Conservation (phyloP, 2,797 vertebrate species). For the Pagetopsis macropterus region DNA sequence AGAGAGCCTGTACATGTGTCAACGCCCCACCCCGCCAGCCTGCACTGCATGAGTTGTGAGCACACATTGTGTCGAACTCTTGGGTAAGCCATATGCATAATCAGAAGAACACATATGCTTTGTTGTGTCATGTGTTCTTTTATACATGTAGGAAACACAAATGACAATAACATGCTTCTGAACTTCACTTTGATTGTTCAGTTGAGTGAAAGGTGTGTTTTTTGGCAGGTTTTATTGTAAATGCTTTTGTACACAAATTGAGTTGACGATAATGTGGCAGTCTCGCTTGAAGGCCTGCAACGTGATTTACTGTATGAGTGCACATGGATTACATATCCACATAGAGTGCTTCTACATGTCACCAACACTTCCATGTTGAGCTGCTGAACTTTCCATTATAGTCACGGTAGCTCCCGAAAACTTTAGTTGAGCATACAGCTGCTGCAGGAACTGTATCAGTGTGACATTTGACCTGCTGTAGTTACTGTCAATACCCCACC, state of each 20-base stretch:
- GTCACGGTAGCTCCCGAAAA: conserved; percentile 12
- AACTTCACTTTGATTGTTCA: neutral
- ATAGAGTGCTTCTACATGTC: conserved; percentile 5
- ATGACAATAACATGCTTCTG: too few species aligned
- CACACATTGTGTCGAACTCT: conserved; percentile 45
- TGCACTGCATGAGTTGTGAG: conserved; percentile 39
- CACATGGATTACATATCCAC: conserved; percentile 31
- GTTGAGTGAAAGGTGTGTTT: neutral
- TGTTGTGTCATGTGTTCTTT: conserved; percentile 1
- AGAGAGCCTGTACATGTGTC: conserved; percentile 47
- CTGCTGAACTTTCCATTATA: conserved; percentile 9
- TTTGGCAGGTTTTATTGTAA: neutral
- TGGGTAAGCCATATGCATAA: conserved; percentile 11
- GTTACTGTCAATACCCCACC: neutral
- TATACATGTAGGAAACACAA: neutral
- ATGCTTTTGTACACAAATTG: neutral
- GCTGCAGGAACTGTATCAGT: conserved; percentile 3
- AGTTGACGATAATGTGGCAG: conserved; percentile 6
- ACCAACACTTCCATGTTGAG: neutral
- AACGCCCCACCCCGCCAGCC: conserved; percentile 19
- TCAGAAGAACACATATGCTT: conserved; percentile 4
- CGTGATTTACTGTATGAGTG: conserved; percentile 30
- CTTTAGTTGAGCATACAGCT: conserved; percentile 4
- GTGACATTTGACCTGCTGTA: neutral
- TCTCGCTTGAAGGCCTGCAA: conserved; percentile 8